Conservation (phyloP, 92 coral and sea anemone genomes). For the Phymanthus crucifer region DNA sequence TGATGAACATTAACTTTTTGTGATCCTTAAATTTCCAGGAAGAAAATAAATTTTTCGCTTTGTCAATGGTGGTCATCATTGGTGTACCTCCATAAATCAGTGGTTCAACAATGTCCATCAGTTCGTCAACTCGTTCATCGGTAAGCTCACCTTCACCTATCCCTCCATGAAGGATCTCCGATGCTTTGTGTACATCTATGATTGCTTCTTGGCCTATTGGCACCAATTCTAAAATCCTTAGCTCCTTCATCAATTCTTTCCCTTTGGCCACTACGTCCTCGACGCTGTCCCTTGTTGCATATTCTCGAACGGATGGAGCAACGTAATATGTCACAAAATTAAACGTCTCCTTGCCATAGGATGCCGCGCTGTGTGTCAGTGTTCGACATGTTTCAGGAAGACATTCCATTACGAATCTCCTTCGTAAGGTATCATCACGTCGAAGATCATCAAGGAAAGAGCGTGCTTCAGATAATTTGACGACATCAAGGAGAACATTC, state of each 20-base stretch:
- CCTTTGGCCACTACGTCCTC: constrained; percentile 41
- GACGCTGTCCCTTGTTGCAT: neutral
- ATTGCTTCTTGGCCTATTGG: constrained; percentile 28
- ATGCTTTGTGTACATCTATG: constrained; percentile 38
- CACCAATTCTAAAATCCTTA: neutral
- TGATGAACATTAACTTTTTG: constrained; percentile 47
- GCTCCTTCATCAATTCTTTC: constrained; percentile 4
- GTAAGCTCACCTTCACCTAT: constrained; percentile 41
- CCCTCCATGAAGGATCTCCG: constrained; percentile 48
- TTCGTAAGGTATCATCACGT: neutral
- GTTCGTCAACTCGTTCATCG: constrained; percentile 34
- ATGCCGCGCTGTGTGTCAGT: too few species aligned
- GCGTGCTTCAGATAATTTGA: neutral
- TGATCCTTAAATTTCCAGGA: constrained; percentile 7
- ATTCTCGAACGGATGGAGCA: neutral
- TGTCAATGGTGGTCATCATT: constrained; percentile 8
- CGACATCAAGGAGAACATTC: constrained; percentile 8
- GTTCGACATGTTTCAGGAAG: constrained; percentile 37
- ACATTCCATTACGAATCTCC: constrained; percentile 26
- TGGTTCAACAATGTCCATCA: constrained; percentile 45
- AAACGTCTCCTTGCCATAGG: neutral
- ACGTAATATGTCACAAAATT: too few species aligned
- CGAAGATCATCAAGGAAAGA: neutral
- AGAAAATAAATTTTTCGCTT: constrained; percentile 36
- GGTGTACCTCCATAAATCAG: constrained; percentile 65